These are phyloP conservation scores for Lordiphosa mommai DNA, from an alignment of 1,140 invertebrate genomes.

Conservation along the genomic window DNA sequence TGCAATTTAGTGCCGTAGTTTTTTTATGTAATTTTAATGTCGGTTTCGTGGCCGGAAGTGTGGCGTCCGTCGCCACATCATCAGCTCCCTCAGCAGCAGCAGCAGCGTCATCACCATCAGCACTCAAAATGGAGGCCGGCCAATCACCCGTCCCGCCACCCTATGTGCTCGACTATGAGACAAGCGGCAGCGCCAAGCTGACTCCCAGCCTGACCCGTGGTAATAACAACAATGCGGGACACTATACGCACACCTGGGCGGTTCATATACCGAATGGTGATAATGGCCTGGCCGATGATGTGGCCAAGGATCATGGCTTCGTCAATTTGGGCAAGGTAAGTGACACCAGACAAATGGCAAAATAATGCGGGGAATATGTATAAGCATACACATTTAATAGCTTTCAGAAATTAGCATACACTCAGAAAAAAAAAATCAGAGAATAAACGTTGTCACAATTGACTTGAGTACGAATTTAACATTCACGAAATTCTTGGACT, in stretches of 20 bases:
- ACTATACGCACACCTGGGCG: slow-evolving; percentile 89
- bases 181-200: slow-evolving; percentile 32
- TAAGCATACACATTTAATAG: no score
- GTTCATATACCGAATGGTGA: slow-evolving; percentile 86
- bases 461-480: no score
- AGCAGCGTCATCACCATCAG: no score
- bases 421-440: no score
- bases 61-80: slow-evolving; percentile 20
- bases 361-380: no score
- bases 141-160: slow-evolving; percentile 57
- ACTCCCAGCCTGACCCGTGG: slow-evolving; percentile 25
- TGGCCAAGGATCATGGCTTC: slow-evolving; percentile 88
- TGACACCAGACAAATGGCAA: no score
- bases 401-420: no score
- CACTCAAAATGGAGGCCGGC: slow-evolving; percentile 48
- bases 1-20: slow-evolving; percentile 73
- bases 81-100: neutral
- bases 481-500: no score
- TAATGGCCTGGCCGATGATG: slow-evolving; percentile 82
- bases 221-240: slow-evolving; percentile 60
- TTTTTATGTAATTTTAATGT: slow-evolving; percentile 78
- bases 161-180: slow-evolving; percentile 63
- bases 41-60: slow-evolving; percentile 63
- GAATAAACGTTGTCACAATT: no score
- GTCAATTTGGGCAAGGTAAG: slow-evolving; percentile 88